Evolutionary conservation across 2,113 vertebrate species (phyloP).

Genomic region (Hymenochirus boettgeri): DNA sequence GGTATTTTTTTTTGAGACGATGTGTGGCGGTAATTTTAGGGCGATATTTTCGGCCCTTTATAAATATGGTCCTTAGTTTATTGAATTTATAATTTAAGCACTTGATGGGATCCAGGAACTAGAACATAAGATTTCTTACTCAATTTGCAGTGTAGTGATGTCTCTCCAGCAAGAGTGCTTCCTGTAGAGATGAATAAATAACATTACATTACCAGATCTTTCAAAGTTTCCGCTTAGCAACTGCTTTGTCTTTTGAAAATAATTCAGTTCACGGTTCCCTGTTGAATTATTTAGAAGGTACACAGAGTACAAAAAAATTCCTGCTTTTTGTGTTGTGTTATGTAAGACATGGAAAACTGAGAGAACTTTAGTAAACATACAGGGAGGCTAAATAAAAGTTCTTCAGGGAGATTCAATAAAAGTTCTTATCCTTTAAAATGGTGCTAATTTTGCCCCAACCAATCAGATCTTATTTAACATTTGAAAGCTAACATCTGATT

Average conservation of each 20-base stretch:
- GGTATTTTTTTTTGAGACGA: no score
- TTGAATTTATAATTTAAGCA: no score
- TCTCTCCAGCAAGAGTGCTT: constrained; percentile 62
- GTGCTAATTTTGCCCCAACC: no score
- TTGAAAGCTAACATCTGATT: no score
- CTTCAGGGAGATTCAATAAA: no score
- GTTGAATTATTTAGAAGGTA: constrained; percentile 70
- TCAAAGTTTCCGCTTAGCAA: constrained; percentile 86
- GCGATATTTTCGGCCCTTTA: no score
- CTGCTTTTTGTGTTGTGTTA: constrained; percentile 68
- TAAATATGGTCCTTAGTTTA: no score
- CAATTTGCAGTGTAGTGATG: constrained; percentile 55
- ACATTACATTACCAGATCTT: constrained; percentile 75
- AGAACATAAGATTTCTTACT: constrained; percentile 48
- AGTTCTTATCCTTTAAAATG: no score
- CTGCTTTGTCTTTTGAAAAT: constrained; percentile 82
- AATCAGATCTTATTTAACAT: no score
- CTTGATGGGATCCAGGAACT: constrained; percentile 60
- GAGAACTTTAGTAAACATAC: constrained; percentile 66
- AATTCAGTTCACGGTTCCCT: constrained; percentile 63
- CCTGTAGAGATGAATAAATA: constrained; percentile 67
- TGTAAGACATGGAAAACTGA: constrained; percentile 61
- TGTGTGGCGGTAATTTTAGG: no score
- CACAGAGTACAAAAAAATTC: constrained; percentile 59
- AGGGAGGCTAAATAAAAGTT: no score